Conservation (phyloP, 2,888 invertebrate species). For the Watsonalla binaria region DNA sequence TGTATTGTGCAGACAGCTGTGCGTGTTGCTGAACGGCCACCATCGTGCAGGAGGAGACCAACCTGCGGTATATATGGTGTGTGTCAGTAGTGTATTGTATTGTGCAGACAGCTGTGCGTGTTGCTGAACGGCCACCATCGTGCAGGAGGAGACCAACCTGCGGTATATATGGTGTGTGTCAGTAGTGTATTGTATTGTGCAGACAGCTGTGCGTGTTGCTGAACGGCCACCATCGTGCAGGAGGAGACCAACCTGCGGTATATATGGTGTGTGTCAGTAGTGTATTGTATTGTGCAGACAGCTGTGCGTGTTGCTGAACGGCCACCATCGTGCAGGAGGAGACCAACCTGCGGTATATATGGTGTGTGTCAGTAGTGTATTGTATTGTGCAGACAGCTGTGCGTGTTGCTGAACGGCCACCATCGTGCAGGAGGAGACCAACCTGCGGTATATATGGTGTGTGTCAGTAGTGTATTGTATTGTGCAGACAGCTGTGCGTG, state of each 20-base stretch:
- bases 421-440: constrained; percentile 86
- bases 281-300: constrained; percentile 79
- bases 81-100: background rate
- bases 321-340: constrained; percentile 89
- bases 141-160: constrained; percentile 86
- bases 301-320: constrained; percentile 92
- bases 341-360: constrained; percentile 84
- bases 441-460: constrained; percentile 80
- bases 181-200: constrained; percentile 1
- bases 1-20: constrained; percentile 85
- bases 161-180: constrained; percentile 48
- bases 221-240: constrained; percentile 88
- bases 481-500: constrained; percentile 91
- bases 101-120: constrained; percentile 91
- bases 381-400: constrained; percentile 85
- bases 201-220: constrained; percentile 96
- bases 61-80: constrained; percentile 80
- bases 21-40: constrained; percentile 92
- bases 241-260: constrained; percentile 87
- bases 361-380: background rate
- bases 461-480: background rate
- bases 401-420: constrained; percentile 92
- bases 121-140: constrained; percentile 90
- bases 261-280: background rate
- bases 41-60: constrained; percentile 86